Evolutionary conservation across 1,140 invertebrate species (phyloP), one percentile per base, ranked within the genome.

Genomic region (Drosophila takahashii): DNA sequence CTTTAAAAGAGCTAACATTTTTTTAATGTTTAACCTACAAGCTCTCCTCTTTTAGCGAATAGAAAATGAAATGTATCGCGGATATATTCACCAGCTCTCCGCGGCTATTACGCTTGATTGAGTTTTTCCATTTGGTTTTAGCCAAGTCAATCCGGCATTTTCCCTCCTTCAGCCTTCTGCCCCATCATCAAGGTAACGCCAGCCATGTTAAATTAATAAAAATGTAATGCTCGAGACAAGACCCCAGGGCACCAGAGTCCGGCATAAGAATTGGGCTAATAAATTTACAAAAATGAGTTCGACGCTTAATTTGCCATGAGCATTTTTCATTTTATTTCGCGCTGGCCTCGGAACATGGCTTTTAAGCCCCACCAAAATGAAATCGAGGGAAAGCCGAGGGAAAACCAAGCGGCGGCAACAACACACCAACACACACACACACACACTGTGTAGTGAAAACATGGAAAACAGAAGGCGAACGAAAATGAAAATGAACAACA

Each of bases 221-320:
- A 86, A 87, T 83, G 74, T 86, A 81, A 87, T 81, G 78, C 34
- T 41, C 51, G 42, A 22, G 39, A 78, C 58, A 79, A 59, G 53
- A 77, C 76, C 73, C 54, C 54, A 66, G 3, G 50, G 41, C 61
- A 47, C 22, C 71, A 27, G 34, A 18, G 51, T 41, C 53, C 62
- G 41, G 39, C 72, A 44, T 42, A 42, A 48, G 65, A 89, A 89
- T 89, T 89, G 81, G 79, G 79, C 84, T 79, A 89, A 89, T 89
- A 89, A 89, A 87, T 89, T 87, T 66, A 79, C 72, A 70, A 80
- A 89, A 89, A 89, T 89, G 76, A 89, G 84, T 89, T 89, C 84
- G 85, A 77, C 77, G 84, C 84, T 89, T 89, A 89, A 89, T 89
- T 89, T 89, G 84, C 84, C 79, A 89, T 84, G 70, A 86, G 83